Evolutionary conservation across 2,797 vertebrate species (phyloP).

Genomic region (Lycodopsis pacificus): DNA sequence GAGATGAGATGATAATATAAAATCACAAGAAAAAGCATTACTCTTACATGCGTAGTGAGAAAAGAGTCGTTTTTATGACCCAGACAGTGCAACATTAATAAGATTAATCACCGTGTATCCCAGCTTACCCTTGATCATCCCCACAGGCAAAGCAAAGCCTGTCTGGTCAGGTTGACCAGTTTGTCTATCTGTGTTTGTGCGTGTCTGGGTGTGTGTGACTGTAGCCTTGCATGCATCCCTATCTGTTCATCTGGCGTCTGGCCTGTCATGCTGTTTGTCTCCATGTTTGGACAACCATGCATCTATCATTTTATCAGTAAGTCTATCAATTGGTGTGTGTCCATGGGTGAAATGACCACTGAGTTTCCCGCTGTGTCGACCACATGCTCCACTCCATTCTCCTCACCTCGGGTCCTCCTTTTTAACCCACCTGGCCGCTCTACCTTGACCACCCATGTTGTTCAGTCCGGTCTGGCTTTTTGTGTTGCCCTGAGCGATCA

Average conservation of each 20-base stretch:
- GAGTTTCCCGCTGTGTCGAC: conserved; percentile 69
- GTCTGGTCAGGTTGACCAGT: conserved; percentile 43
- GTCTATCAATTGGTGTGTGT: conserved; percentile 62
- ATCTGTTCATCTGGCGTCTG: conserved; percentile 54
- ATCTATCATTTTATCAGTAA: conserved; percentile 66
- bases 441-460: conserved; percentile 77
- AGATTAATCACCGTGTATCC: conserved; percentile 54
- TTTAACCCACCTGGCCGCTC: conserved; percentile 63
- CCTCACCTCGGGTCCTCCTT: conserved; percentile 38
- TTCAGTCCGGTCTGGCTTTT: conserved; percentile 51
- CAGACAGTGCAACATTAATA: conserved; percentile 51
- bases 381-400: conserved; percentile 64
- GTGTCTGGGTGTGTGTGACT: not conserved
- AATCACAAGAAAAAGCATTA: conserved; percentile 50
- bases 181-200: conserved; percentile 29
- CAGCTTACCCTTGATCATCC: conserved; percentile 52
- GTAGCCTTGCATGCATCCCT: conserved; percentile 24
- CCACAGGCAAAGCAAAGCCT: conserved; percentile 39
- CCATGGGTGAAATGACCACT: conserved; percentile 79
- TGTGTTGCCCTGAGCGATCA: conserved; percentile 49
- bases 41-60: conserved; percentile 46
- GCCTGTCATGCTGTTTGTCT: conserved; percentile 61
- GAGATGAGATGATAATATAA: conserved; percentile 50
- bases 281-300: conserved; percentile 70
- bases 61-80: conserved; percentile 33